A percentile compares a stretch with the other conserved stretches of the same genome.
Conservation (phyloP, 2,888 invertebrate genomes). For the Noctua comes region DNA sequence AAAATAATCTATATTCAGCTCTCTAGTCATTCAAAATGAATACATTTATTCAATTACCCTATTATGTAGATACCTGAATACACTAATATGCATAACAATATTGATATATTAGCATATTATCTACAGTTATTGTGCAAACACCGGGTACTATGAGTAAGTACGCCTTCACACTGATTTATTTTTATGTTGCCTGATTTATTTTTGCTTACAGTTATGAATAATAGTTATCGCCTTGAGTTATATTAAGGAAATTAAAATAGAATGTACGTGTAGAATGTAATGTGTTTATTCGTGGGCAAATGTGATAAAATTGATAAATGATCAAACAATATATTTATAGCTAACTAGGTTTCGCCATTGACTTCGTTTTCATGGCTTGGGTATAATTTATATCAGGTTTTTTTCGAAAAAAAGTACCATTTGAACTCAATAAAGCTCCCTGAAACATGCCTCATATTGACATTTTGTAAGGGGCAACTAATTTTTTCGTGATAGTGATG, state of each 20-base stretch:
- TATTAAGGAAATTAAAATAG: slow-evolving; percentile 48
- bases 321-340: slow-evolving; percentile 19
- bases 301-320: slow-evolving; percentile 21
- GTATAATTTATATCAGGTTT: not conserved
- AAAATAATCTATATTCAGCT: not conserved
- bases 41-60: slow-evolving; percentile 1
- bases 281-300: slow-evolving; percentile 12
- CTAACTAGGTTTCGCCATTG: not conserved
- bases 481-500: not conserved
- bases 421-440: not conserved
- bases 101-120: slow-evolving; percentile 39
- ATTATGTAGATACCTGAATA: not conserved
- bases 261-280: slow-evolving; percentile 24
- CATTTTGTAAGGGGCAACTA: not conserved
- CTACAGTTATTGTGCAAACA: slow-evolving; percentile 16
- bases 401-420: not conserved
- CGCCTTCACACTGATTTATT: slow-evolving; percentile 42
- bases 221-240: slow-evolving; percentile 53
- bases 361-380: not conserved
- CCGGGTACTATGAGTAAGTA: slow-evolving; percentile 5
- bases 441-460: not conserved
- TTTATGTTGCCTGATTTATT: slow-evolving; percentile 47
- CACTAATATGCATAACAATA: slow-evolving; percentile 16
- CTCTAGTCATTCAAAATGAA: not conserved
- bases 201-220: slow-evolving; percentile 34